These are phyloP conservation scores for Pogonocherus hispidulus DNA, from an alignment of 2,888 invertebrate genomes.

Conservation along the genomic window DNA sequence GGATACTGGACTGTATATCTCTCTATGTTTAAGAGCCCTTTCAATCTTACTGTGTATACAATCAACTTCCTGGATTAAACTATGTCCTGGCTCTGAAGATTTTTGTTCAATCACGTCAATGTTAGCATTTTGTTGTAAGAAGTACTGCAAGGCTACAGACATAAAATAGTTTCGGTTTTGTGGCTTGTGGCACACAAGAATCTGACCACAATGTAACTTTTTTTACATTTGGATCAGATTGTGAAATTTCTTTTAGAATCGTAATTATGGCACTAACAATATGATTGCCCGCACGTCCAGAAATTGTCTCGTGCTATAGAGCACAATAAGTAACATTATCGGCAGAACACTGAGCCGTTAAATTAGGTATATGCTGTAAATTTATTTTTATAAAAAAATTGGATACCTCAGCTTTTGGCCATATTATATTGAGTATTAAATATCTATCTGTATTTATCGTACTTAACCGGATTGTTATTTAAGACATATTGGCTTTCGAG, in stretches of 20 bases:
- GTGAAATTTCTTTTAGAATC: background rate
- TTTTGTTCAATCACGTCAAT: slow-evolving; percentile 4
- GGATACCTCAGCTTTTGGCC: slow-evolving; percentile 3
- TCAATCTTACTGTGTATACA: background rate
- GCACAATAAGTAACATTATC: slow-evolving; percentile 10
- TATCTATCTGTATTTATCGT: slow-evolving; percentile 12
- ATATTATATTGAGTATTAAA: slow-evolving; percentile 3
- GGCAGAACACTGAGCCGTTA: background rate
- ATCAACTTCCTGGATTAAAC: background rate
- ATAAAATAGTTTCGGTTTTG: slow-evolving; percentile 3
- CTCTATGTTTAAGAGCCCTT: background rate
- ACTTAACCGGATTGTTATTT: slow-evolving; percentile 7
- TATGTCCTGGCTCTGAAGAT: slow-evolving; percentile 9
- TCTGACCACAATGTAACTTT: slow-evolving; percentile 15
- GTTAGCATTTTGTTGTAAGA: slow-evolving; percentile 1
- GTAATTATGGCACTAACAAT: background rate
- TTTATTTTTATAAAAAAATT: slow-evolving; percentile 12
- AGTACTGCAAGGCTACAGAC: slow-evolving; percentile 4
- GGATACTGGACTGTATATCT: background rate
- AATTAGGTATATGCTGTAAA: slow-evolving; percentile 1
- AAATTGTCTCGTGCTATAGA: slow-evolving; percentile 14
- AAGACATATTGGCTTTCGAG: slow-evolving; percentile 8
- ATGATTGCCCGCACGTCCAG: slow-evolving; percentile 4
- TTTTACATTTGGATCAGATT: background rate
- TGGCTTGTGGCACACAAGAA: slow-evolving; percentile 11